Evolutionary conservation across 2,797 vertebrate genomes (phyloP).

Genomic region (Rhinogobio ventralis): DNA sequence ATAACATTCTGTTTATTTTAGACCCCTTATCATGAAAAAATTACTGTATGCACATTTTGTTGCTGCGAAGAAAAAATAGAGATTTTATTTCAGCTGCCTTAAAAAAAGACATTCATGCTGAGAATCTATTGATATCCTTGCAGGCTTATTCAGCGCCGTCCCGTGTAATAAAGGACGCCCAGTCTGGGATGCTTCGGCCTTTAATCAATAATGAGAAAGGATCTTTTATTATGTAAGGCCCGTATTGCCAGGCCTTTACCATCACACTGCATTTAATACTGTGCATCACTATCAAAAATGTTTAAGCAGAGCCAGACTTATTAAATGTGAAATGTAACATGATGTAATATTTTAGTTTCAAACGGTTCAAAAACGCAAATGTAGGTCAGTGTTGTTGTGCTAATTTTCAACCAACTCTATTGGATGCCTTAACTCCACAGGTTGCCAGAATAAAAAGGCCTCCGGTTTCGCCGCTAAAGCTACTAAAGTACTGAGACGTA

Average conservation of each 20-base stretch:
- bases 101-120: conserved; percentile 16
- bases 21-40: not conserved
- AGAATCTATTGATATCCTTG: conserved; percentile 22
- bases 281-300: conserved; percentile 2
- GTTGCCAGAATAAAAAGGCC: conserved; percentile 68
- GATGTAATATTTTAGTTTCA: conserved; percentile 32
- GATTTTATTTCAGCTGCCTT: conserved; percentile 6
- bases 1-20: conserved; percentile 32
- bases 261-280: conserved; percentile 26
- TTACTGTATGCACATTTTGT: not conserved
- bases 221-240: conserved; percentile 47
- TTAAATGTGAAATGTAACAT: conserved; percentile 30
- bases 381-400: conserved; percentile 44
- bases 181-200: conserved; percentile 21
- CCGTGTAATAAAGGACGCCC: conserved; percentile 30
- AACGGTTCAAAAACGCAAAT: conserved; percentile 26
- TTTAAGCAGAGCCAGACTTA: conserved; percentile 25
- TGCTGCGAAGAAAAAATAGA: not conserved
- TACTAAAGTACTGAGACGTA: conserved; percentile 70
- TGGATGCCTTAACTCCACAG: conserved; percentile 61
- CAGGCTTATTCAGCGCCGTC: conserved; percentile 10
- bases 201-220: conserved; percentile 47
- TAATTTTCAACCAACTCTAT: conserved; percentile 31
- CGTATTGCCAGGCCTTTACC: conserved; percentile 15
- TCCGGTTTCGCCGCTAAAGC: conserved; percentile 64